These are phyloP conservation scores for Helogale parvula DNA, from an alignment of 2,113 vertebrate genomes.

Conservation along the genomic window DNA sequence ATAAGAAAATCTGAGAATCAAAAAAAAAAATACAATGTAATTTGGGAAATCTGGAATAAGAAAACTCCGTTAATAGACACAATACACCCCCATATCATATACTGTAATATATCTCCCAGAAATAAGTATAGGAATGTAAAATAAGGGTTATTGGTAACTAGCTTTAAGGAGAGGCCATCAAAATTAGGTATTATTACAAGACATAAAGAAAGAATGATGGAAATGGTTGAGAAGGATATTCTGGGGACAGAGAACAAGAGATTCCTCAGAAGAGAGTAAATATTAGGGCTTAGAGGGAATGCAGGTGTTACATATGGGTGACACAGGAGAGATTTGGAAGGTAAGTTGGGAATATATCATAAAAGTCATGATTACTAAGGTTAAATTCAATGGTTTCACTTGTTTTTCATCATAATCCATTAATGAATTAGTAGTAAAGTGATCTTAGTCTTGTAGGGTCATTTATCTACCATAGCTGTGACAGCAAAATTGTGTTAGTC, in stretches of 20 bases:
- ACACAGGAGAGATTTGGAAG: not conserved
- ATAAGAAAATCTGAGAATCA: not conserved
- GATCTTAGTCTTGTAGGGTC: not conserved
- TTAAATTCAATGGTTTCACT: not conserved
- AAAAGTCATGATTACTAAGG: not conserved
- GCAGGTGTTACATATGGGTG: accelerated
- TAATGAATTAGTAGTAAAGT: not conserved
- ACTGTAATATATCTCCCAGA: not conserved
- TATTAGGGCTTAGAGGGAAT: not conserved
- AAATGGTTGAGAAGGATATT: not conserved
- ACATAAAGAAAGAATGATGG: not conserved
- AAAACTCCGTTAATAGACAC: not conserved
- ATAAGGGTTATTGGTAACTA: not conserved
- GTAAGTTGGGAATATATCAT: not conserved
- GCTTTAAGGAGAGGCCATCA: not conserved
- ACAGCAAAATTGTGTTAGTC: not conserved
- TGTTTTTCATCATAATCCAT: not conserved
- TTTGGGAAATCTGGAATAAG: not conserved
- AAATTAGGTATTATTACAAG: not conserved
- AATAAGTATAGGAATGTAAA: not conserved
- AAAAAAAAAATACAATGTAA: not conserved
- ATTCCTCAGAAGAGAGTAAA: not conserved
- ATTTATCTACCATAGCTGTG: not conserved
- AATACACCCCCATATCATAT: not conserved
- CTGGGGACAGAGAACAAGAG: not conserved